These are phyloP conservation scores for Stictocephala bisonia DNA, from an alignment of 2,888 invertebrate species.

Conservation along the genomic window DNA sequence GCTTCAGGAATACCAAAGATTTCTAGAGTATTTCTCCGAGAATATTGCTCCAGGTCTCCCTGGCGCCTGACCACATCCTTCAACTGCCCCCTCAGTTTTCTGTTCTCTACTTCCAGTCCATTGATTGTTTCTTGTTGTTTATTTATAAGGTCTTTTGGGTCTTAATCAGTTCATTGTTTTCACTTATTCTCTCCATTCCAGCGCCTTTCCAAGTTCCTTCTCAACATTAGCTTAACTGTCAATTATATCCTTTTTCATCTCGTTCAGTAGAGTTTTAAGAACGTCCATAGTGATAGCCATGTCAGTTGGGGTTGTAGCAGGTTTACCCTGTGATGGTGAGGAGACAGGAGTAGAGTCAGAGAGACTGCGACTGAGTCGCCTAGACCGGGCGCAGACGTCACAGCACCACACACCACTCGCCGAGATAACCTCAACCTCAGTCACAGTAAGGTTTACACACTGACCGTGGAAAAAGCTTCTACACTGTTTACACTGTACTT, in stretches of 20 bases:
- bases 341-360: too few species aligned
- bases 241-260: conserved; percentile 24
- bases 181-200: not conserved
- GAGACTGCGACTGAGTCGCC: too few species aligned
- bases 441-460: too few species aligned
- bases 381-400: too few species aligned
- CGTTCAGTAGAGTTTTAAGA: not conserved
- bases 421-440: too few species aligned
- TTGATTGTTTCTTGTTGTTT: conserved; percentile 8
- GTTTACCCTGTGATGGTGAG: too few species aligned
- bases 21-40: conserved; percentile 13
- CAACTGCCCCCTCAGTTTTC: not conserved
- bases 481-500: too few species aligned
- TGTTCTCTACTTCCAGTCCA: not conserved
- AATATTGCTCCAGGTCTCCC: conserved; percentile 17
- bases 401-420: too few species aligned
- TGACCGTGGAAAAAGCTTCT: too few species aligned
- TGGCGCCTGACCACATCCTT: not conserved
- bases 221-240: not conserved
- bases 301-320: too few species aligned
- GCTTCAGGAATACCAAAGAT: conserved; percentile 18
- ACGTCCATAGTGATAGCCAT: not conserved
- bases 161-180: not conserved
- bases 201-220: conserved; percentile 3
- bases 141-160: conserved; percentile 17